These are phyloP conservation scores for Ariopsis seemanni DNA, from an alignment of 2,113 vertebrate species.

Conservation along the genomic window DNA sequence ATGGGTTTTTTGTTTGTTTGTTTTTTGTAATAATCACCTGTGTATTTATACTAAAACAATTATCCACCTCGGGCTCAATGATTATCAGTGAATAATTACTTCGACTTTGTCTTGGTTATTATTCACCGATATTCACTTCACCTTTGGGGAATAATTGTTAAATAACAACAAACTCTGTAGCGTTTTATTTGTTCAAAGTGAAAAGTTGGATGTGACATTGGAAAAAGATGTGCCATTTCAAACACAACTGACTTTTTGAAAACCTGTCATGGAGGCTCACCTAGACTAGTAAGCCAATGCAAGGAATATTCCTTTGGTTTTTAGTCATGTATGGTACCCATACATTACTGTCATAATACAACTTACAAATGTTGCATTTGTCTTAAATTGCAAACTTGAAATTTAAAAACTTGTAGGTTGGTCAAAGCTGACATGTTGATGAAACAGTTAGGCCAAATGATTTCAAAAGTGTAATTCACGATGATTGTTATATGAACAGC, in stretches of 20 bases:
- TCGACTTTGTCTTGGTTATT: too few relatives aligned
- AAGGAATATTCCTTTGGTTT: not conserved
- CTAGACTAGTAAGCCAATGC: not conserved
- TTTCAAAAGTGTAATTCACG: constrained; percentile 12
- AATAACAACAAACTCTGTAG: not conserved
- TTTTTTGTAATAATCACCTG: too few relatives aligned
- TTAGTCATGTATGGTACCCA: not conserved
- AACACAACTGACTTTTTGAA: not conserved
- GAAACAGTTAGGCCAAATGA: not conserved
- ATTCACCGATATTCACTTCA: too few relatives aligned
- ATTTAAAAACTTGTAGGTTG: not conserved
- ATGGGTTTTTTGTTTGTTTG: too few relatives aligned
- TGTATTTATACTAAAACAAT: too few relatives aligned
- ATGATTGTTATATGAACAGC: not conserved
- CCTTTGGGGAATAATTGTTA: too few relatives aligned
- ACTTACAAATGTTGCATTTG: not conserved
- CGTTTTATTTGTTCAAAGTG: not conserved
- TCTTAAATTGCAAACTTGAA: not conserved
- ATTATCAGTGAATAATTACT: too few relatives aligned
- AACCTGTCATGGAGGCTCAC: not conserved
- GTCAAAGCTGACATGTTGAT: constrained; percentile 6
- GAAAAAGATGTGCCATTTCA: not conserved
- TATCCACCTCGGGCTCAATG: too few relatives aligned
- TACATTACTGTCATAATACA: not conserved
- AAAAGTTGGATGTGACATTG: not conserved